phyloP scores from a whole-genome alignment of 2,797 vertebrate genomes.

The Podarcis lilfordi region DNA sequence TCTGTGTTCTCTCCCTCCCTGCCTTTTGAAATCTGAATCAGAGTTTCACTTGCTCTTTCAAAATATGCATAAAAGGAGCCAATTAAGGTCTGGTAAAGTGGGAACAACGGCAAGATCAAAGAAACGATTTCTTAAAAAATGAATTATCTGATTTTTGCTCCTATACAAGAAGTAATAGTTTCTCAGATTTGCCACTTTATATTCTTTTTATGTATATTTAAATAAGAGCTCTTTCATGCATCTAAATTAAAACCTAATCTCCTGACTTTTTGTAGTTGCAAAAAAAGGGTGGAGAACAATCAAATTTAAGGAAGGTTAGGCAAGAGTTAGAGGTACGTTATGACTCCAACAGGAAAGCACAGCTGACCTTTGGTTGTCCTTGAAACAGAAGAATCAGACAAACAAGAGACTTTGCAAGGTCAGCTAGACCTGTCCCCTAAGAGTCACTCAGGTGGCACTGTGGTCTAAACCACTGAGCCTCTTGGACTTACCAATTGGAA shows the following conservation, averaged over 20 bases:
- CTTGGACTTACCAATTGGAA: too few relatives aligned
- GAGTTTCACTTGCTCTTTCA: not conserved
- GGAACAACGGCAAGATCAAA: constrained; percentile 7
- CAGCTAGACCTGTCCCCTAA: too few relatives aligned
- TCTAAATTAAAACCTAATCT: not conserved
- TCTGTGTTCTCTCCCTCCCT: not conserved
- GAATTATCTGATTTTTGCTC: not conserved
- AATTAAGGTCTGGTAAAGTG: constrained; percentile 4
- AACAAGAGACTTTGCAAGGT: too few relatives aligned
- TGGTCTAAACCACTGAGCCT: too few relatives aligned
- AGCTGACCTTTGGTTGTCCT: not conserved
- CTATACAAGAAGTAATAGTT: not conserved
- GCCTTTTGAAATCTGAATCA: not conserved
- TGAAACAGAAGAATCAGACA: not conserved
- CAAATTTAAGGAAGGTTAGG: not conserved
- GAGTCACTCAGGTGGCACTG: too few relatives aligned
- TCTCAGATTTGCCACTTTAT: not conserved
- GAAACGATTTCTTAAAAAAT: not conserved
- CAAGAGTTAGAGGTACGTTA: not conserved
- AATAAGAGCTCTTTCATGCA: not conserved
- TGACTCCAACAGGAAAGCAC: not conserved
- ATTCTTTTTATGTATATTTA: constrained; percentile 11
- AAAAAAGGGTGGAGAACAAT: not conserved
- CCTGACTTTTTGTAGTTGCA: not conserved
- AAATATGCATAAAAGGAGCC: constrained; percentile 8